A percentile compares a stretch with the other conserved stretches of the same genome.
Evolutionary conservation across 2,888 invertebrate genomes (phyloP).

Genomic region (Microdon myrmicae): DNA sequence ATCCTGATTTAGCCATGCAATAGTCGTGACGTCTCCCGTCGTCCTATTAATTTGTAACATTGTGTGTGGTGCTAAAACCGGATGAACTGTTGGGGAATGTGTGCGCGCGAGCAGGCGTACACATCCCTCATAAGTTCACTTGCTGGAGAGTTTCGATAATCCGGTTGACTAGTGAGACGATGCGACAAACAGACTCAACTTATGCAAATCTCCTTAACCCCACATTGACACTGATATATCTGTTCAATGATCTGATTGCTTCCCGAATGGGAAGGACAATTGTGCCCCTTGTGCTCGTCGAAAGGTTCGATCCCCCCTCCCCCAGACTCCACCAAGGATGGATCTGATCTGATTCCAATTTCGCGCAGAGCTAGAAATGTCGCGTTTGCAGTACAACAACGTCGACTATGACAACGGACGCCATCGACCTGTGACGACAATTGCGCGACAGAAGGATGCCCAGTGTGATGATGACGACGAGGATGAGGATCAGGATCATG

Average conservation of each 20-base stretch:
- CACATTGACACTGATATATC: conserved; percentile 53
- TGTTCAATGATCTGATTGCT: conserved; percentile 53
- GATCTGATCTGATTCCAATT: conserved; percentile 52
- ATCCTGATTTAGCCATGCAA: conserved; percentile 26
- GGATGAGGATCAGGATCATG: conserved; percentile 39
- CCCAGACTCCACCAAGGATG: conserved; percentile 26
- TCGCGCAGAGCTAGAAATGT: conserved; percentile 50
- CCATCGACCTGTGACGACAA: conserved; percentile 23
- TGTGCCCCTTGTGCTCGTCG: too few species aligned
- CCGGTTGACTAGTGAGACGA: background rate
- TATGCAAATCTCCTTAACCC: conserved; percentile 52
- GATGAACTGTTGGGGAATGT: conserved; percentile 48
- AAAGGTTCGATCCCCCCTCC: conserved; percentile 7
- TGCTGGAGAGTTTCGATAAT: conserved; percentile 9
- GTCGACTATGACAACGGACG: conserved; percentile 7
- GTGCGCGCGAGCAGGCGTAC: conserved; percentile 41
- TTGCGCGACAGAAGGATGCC: too few species aligned
- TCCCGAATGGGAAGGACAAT: conserved; percentile 44
- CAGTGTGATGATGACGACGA: conserved; percentile 36
- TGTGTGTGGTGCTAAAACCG: conserved; percentile 54
- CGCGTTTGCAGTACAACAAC: conserved; percentile 36
- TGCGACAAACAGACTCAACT: conserved; percentile 16
- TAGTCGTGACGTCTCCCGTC: conserved; percentile 64
- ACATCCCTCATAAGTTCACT: conserved; percentile 51
- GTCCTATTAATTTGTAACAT: conserved; percentile 58